phyloP scores from a whole-genome alignment of 2,113 vertebrate species.

The Thinocorus orbignyianus region DNA sequence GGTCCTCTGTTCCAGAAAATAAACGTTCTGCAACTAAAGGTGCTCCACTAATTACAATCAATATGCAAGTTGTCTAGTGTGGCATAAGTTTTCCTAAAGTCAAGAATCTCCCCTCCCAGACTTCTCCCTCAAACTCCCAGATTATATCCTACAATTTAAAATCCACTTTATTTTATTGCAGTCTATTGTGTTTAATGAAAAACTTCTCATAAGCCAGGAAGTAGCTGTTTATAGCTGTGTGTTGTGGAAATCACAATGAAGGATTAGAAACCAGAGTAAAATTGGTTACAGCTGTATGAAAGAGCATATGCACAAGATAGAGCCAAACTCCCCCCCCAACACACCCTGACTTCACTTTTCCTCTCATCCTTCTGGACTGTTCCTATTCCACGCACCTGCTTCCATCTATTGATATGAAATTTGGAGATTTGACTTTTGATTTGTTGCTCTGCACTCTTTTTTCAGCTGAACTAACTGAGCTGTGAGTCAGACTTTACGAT shows the following conservation, averaged over 20 bases:
- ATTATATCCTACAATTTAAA: constrained; percentile 58
- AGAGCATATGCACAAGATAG: background rate
- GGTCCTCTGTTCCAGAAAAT: background rate
- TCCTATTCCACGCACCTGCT: constrained; percentile 31
- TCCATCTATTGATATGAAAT: constrained; percentile 8
- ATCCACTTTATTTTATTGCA: constrained; percentile 54
- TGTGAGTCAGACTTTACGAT: constrained; percentile 49
- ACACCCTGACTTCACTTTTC: constrained; percentile 11
- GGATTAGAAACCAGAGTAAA: constrained; percentile 68
- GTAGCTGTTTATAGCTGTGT: constrained; percentile 67
- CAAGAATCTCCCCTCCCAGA: background rate
- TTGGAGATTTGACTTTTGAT: constrained; percentile 19
- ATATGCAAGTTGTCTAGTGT: background rate
- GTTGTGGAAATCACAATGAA: constrained; percentile 73
- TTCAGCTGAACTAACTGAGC: constrained; percentile 31
- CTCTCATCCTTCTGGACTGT: background rate
- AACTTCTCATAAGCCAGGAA: constrained; percentile 65
- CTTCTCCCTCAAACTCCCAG: background rate
- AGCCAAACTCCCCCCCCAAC: background rate
- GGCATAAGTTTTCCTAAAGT: background rate
- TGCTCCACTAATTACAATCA: background rate
- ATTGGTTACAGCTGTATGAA: constrained; percentile 48
- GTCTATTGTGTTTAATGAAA: constrained; percentile 69
- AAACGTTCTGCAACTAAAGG: background rate
- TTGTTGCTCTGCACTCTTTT: background rate